A percentile compares a stretch with the other conserved stretches of the same genome.
These are phyloP conservation scores for Pantherophis vulpinus DNA, from an alignment of 2,797 vertebrate species.

Conservation along the genomic window DNA sequence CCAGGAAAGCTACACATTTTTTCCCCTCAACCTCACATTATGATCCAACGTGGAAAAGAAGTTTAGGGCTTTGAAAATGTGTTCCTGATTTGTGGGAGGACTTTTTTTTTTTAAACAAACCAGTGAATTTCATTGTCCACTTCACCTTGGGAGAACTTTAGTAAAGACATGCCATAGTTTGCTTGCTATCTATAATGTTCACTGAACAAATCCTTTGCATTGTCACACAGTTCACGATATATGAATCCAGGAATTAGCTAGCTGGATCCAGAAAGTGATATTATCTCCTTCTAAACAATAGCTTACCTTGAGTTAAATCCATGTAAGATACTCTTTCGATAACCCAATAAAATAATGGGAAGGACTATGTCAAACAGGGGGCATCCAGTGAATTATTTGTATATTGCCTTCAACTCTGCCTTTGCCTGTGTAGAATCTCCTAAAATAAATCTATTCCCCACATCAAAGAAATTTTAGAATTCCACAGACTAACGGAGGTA, in stretches of 20 bases:
- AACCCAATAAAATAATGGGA: background rate
- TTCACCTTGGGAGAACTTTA: background rate
- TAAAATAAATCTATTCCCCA: background rate
- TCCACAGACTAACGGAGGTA: background rate
- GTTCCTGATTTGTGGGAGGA: background rate
- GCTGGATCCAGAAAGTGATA: background rate
- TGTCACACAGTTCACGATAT: background rate
- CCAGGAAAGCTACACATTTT: background rate
- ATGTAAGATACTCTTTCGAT: fast-evolving
- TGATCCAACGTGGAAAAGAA: background rate
- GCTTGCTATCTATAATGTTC: background rate
- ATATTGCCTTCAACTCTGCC: background rate
- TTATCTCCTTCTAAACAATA: background rate
- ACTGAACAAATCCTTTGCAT: background rate
- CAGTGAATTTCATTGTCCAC: background rate
- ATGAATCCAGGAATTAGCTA: background rate
- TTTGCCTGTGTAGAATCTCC: background rate
- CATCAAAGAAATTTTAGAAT: background rate
- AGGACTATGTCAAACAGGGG: background rate
- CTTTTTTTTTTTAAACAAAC: background rate
- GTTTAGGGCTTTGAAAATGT: background rate
- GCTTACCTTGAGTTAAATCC: background rate
- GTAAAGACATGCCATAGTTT: background rate
- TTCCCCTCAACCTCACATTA: background rate
- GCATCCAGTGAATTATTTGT: background rate